phyloP scores from a whole-genome alignment of 2,888 invertebrate genomes.

The Caenorhabditis sp. region DNA sequence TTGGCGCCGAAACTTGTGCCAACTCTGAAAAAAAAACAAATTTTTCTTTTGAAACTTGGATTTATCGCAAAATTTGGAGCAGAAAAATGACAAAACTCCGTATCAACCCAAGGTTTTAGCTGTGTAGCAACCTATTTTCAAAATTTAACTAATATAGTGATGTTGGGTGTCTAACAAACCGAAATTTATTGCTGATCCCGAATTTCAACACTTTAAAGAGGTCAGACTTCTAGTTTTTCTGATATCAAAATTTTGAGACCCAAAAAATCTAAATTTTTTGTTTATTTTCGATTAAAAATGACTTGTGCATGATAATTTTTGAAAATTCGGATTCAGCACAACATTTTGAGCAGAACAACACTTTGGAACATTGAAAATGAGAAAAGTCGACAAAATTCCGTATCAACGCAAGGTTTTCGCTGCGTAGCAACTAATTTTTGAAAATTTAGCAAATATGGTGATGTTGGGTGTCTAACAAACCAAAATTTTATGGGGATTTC shows the following conservation, averaged over 20 bases:
- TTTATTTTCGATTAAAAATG: no score
- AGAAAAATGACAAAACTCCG: not conserved
- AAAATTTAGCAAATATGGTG: not conserved
- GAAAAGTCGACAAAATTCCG: not conserved
- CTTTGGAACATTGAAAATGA: no score
- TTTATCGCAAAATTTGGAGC: not conserved
- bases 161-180: not conserved
- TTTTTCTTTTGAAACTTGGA: not conserved
- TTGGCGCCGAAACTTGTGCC: slow-evolving; percentile 16
- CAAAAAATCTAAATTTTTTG: no score
- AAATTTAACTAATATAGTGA: not conserved
- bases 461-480: not conserved
- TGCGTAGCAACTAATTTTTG: not conserved
- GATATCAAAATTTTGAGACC: not conserved
- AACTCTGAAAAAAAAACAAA: slow-evolving; percentile 9
- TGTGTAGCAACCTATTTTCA: not conserved
- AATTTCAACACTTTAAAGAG: slow-evolving; percentile 5
- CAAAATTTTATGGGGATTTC: not conserved
- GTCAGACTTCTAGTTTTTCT: not conserved
- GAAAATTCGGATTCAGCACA: no score
- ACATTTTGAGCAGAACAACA: no score
- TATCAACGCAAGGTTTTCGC: not conserved
- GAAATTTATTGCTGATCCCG: not conserved
- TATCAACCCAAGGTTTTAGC: not conserved
- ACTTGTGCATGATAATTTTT: not conserved